phyloP scores from a whole-genome alignment of 1,140 invertebrate species.

The Drosophila auraria region DNA sequence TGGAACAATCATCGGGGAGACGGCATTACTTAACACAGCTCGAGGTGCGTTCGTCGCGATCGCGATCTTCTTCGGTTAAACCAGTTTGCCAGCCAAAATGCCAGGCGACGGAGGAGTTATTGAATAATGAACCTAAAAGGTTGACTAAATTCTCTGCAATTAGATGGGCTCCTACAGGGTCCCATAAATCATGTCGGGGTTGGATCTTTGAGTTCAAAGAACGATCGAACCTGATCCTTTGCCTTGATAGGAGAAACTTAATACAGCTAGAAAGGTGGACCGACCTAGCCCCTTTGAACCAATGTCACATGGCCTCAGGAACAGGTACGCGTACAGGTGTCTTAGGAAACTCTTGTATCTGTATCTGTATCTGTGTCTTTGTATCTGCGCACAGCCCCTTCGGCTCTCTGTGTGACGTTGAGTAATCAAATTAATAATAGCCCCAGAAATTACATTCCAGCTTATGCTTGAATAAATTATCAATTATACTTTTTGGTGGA shows the following conservation, averaged over 20 bases:
- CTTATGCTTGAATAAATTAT: slow-evolving; percentile 75
- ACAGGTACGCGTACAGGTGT: slow-evolving; percentile 44
- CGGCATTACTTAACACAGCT: slow-evolving; percentile 48
- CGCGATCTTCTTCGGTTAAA: slow-evolving; percentile 42
- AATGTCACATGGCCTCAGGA: slow-evolving; percentile 47
- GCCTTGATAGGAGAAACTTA: slow-evolving; percentile 48
- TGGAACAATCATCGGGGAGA: slow-evolving; percentile 59
- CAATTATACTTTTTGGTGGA: slow-evolving; percentile 53
- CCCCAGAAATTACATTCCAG: slow-evolving; percentile 67
- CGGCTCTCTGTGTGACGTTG: slow-evolving; percentile 40
- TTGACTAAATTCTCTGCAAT: slow-evolving; percentile 47
- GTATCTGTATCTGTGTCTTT: slow-evolving; percentile 39
- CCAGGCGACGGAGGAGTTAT: slow-evolving; percentile 18
- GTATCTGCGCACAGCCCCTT: slow-evolving; percentile 31
- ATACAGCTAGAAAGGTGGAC: slow-evolving; percentile 35
- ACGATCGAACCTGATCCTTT: slow-evolving; percentile 34
- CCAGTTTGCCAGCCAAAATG: slow-evolving; percentile 54
- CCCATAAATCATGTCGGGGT: slow-evolving; percentile 40
- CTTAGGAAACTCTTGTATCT: slow-evolving; percentile 8
- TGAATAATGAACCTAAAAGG: slow-evolving; percentile 54
- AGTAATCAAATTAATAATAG: slow-evolving; percentile 79
- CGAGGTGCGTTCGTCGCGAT: slow-evolving; percentile 37
- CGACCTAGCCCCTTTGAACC: slow-evolving; percentile 27
- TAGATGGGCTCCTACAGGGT: slow-evolving; percentile 19
- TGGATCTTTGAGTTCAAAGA: slow-evolving; percentile 16